Evolutionary conservation across 2,113 vertebrate species (phyloP).

Genomic region (Muntiacus muntjak): DNA sequence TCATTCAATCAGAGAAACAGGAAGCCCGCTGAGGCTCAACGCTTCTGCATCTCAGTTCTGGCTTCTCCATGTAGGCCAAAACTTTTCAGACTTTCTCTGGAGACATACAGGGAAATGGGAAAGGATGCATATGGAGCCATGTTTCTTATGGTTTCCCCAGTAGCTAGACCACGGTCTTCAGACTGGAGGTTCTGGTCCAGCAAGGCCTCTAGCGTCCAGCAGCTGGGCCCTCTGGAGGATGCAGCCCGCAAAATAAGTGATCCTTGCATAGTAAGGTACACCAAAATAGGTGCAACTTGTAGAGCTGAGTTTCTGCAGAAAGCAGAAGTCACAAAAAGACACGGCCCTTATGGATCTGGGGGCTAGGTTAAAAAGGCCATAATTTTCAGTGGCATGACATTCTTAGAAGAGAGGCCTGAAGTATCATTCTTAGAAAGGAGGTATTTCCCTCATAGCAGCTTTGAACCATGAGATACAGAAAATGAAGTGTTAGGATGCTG

Average conservation of each 20-base stretch:
- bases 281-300: not conserved
- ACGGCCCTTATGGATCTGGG: not conserved
- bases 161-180: not conserved
- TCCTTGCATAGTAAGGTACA: not conserved
- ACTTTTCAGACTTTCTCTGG: not conserved
- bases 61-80: not conserved
- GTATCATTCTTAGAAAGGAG: not conserved
- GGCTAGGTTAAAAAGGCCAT: not conserved
- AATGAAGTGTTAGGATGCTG: not conserved
- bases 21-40: not conserved
- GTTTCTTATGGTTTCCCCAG: not conserved
- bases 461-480: not conserved
- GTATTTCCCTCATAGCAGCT: not conserved
- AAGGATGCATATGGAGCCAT: too few relatives aligned
- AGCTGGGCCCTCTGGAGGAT: not conserved
- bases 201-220: fast-evolving
- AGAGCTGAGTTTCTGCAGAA: not conserved
- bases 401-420: not conserved
- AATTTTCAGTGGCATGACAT: not conserved
- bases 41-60: not conserved
- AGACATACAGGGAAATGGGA: not conserved
- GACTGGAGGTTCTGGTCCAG: not conserved
- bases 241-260: not conserved
- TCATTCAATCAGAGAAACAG: not conserved
- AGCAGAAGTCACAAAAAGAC: not conserved